Conservation (phyloP, 2,888 invertebrate species). For the Bombylius discolor region DNA sequence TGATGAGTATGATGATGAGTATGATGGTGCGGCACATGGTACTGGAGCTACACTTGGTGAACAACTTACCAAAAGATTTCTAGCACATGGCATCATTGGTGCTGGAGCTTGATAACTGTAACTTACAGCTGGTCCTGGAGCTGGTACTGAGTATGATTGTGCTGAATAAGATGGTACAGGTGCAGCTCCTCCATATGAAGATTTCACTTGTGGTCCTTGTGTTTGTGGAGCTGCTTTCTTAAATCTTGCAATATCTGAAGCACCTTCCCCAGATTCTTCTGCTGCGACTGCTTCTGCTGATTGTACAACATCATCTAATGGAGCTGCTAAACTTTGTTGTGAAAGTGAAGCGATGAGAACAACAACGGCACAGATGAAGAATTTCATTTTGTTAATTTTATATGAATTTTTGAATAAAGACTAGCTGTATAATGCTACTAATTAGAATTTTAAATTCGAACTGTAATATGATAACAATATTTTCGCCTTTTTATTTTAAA, state of each 20-base stretch:
- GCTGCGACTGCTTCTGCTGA: neutral
- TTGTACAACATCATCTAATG: too few species aligned
- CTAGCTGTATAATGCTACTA: neutral
- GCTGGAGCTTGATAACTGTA: neutral
- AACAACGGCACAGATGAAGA: neutral
- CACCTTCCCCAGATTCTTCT: neutral
- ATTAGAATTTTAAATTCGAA: neutral
- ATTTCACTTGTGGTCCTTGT: neutral
- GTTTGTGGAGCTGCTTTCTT: neutral
- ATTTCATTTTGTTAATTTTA: neutral
- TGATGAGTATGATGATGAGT: neutral
- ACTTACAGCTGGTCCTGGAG: neutral
- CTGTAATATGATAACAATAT: neutral
- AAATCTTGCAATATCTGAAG: neutral
- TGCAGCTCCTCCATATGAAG: neutral
- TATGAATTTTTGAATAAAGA: too few species aligned
- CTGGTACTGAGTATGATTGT: neutral
- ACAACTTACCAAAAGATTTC: conserved; percentile 4
- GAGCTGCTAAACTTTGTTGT: neutral
- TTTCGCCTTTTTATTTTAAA: neutral
- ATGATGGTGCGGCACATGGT: conserved; percentile 2
- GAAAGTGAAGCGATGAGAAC: neutral
- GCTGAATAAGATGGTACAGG: too few species aligned
- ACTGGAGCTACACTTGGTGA: conserved; percentile 6
- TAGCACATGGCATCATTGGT: conserved; percentile 1